Conservation (phyloP, 2,113 vertebrate species). For the Oceanites oceanicus region DNA sequence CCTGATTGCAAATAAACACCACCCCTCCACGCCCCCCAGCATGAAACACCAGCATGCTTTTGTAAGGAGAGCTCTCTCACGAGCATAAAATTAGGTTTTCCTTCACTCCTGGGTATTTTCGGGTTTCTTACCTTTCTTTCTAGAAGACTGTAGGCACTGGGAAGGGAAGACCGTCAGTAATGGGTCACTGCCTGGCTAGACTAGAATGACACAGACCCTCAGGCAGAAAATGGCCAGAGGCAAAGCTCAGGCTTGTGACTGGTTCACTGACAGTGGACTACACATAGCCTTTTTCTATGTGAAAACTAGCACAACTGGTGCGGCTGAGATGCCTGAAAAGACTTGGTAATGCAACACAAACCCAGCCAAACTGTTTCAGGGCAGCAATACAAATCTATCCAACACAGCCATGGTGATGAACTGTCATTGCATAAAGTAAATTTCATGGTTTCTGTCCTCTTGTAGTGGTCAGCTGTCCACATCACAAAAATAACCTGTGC, state of each 20-base stretch:
- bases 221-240: not conserved
- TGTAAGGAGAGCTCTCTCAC: not conserved
- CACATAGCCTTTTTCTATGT: not conserved
- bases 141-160: not conserved
- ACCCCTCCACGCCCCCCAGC: not conserved
- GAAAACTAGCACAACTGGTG: not conserved
- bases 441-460: not conserved
- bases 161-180: not conserved
- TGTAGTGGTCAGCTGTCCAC: conserved; percentile 46
- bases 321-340: not conserved
- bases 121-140: not conserved
- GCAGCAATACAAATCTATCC: not conserved
- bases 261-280: not conserved
- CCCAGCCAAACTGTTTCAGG: not conserved
- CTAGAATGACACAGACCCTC: not conserved
- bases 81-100: not conserved
- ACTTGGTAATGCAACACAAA: not conserved
- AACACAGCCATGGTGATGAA: not conserved
- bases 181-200: not conserved
- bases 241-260: not conserved
- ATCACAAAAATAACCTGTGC: conserved; percentile 23
- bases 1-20: not conserved
- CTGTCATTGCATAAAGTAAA: not conserved
- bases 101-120: not conserved
- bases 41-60: not conserved